Base-by-base conservation (phyloP, 2,797 vertebrate genomes). In the Microctenopoma stevenorrisi region DNA sequence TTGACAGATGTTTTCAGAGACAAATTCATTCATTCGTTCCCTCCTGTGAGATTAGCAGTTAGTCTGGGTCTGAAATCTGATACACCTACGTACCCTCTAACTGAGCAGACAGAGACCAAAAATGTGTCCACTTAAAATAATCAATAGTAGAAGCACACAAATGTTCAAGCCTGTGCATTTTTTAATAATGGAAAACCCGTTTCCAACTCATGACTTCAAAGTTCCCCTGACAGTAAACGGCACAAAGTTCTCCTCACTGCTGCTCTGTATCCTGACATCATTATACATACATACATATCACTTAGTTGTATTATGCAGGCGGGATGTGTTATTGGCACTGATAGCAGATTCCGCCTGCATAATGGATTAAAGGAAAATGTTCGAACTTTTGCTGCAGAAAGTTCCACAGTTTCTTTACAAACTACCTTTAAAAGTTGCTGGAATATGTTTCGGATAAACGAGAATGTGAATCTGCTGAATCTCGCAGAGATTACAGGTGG, bases 1-100 rank as follows among this genome's bases (percentile, higher is more conserved):
- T 68, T 69, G 72, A 66, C 62, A 53, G 47, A 47, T 66, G 59
- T 77, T 78, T 84, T 68, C 26, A 66, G 4, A 22, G 52, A 62
- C 53, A 78, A 53, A 78, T 80, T 43, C 30, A 22, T 55, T 22
- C 22, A 22, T 22, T 22, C 22, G 44, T n/a, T 63, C 67, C 73
- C 66, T 55, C 58, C 69, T 66, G 72, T 56, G 70, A 78, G 48
- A 72, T 63, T 68, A 69, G 49, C 57, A 74, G 47, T 14, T 50
- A 44, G 37, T 62, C 7, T 35, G 33, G 35, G 40, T 28, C 57
- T 53, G 8, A 67, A 75, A 76, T 58, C 50, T 46, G 64, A 54
- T 51, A 58, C 16, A 48, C 3, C 28, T 48, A 49, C 49, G 0
- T 58, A 43, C 37, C 59, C 42, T 62, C 46, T 33, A 42, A 55